Percentiles rank a stretch among this genome's conserved stretches.
phyloP scores from a whole-genome alignment of 53 echinoderm and acorn worm species.

The Mesocentrotus franciscanus region DNA sequence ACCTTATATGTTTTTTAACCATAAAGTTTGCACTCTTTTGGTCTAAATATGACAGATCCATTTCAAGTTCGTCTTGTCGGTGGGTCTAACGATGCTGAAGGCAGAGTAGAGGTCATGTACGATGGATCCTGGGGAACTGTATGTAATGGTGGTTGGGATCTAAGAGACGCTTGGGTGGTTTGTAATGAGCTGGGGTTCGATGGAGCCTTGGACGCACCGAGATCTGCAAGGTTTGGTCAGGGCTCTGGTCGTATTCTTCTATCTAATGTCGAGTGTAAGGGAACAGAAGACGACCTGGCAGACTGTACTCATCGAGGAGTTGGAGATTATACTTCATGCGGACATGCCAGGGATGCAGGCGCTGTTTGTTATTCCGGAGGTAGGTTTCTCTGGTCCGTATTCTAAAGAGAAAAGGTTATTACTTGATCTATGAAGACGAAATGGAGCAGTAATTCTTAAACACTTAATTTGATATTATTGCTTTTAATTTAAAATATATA shows the following conservation, averaged over 20 bases:
- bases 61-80: too few species aligned
- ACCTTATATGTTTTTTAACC: too few species aligned
- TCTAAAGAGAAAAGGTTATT: too few species aligned
- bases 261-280: conserved; percentile 2
- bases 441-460: too few species aligned
- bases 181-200: neutral
- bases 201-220: neutral
- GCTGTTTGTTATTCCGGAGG: neutral
- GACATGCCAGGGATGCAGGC: neutral
- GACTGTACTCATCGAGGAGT: conserved; percentile 60
- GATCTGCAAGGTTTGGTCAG: conserved; percentile 8
- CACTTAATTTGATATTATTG: too few species aligned
- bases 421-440: too few species aligned
- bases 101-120: neutral
- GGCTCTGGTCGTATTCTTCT: conserved; percentile 52
- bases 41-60: too few species aligned
- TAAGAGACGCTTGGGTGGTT: neutral
- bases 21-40: too few species aligned
- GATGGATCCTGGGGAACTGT: neutral
- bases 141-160: neutral
- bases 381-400: too few species aligned
- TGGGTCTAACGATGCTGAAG: neutral
- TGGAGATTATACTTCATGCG: too few species aligned
- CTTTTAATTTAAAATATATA: too few species aligned
- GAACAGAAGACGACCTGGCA: conserved; percentile 4